Base-by-base conservation (phyloP, 2,888 invertebrate genomes). In the Amiota mariae region DNA sequence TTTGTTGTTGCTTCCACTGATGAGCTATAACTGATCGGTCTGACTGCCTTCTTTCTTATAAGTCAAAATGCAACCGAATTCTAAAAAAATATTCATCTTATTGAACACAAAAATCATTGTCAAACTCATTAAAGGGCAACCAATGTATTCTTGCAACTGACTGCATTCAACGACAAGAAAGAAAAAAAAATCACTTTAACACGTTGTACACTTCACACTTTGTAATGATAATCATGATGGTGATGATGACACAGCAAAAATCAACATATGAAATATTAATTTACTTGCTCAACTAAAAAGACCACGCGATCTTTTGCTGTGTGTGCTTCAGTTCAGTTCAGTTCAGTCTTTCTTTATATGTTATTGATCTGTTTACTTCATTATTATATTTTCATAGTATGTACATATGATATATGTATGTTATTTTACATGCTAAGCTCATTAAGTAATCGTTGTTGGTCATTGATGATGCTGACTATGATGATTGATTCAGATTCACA, bases 261-360 rank as follows among this genome's bases (percentile, higher is more conserved):
- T 79, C 74, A 81, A 84, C 78, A 85, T 80, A 84, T 84, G 85
- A 84, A 84, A 85, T 76, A 85, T 85, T 85, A 85, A 84, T 85
- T 85, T 84, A 84, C 85, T 85, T 78, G 74, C 76, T 68, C 74
- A 64, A n/a, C 64, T 77, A 18, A 73, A 12, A 13, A n/a, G 8
- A 36, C 61, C n/a, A 47, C 64, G 63, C 59, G 59, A 59, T 59
- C 13, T 8, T 15, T 48, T 67, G 20, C 18, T 20, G 67, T 75
- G 49, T 72, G 24, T 67, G 72, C 72, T 71, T 59, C 59, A 15
- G 15, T 18, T 18, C 70, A 24, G 24, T 24, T 24, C 24, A 36
- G 36, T 36, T 36, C 36, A 36, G 6, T 36, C 36, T 63, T n/a
- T 36, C 10, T 49, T 51, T 67, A 46, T 54, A 8, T 48, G 70